A percentile compares a stretch with the other conserved stretches of the same genome.
Evolutionary conservation across 2,113 vertebrate species (phyloP).

Genomic region (Agapornis roseicollis): DNA sequence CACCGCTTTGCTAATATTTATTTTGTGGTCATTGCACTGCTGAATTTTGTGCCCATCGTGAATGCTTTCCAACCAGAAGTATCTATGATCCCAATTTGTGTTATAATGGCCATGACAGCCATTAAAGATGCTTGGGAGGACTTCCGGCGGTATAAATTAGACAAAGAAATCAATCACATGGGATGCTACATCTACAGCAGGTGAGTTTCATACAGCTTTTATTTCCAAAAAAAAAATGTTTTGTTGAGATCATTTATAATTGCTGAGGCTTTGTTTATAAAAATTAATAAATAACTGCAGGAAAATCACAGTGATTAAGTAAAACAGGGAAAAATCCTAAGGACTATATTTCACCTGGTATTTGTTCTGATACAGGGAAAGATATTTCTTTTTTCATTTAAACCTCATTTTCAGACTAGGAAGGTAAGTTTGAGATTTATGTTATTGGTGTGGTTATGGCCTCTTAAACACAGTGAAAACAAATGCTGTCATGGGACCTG

Average conservation of each 20-base stretch:
- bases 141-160: slow-evolving; percentile 84
- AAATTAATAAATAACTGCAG: background rate
- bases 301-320: slow-evolving; percentile 37
- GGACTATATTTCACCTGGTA: background rate
- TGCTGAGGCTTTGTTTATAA: slow-evolving; percentile 37
- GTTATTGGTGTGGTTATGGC: background rate
- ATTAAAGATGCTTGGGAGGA: slow-evolving; percentile 94
- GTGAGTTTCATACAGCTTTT: slow-evolving; percentile 65
- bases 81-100: slow-evolving; percentile 84
- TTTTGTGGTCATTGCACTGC: slow-evolving; percentile 82
- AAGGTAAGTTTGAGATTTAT: background rate
- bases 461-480: background rate
- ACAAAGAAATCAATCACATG: slow-evolving; percentile 86
- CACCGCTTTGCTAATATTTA: slow-evolving; percentile 91
- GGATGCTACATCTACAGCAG: slow-evolving; percentile 86
- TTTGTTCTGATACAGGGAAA: background rate
- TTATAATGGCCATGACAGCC: slow-evolving; percentile 86
- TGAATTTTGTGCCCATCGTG: slow-evolving; percentile 89
- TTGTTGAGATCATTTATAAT: slow-evolving; percentile 61
- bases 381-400: background rate
- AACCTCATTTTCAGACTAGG: background rate
- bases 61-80: slow-evolving; percentile 89
- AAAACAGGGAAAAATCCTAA: background rate
- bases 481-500: background rate
- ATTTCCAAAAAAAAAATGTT: slow-evolving; percentile 15